Evolutionary conservation across 1,140 invertebrate species (phyloP), one percentile per base, ranked within the genome.

Genomic region (Phocides pigmalion): DNA sequence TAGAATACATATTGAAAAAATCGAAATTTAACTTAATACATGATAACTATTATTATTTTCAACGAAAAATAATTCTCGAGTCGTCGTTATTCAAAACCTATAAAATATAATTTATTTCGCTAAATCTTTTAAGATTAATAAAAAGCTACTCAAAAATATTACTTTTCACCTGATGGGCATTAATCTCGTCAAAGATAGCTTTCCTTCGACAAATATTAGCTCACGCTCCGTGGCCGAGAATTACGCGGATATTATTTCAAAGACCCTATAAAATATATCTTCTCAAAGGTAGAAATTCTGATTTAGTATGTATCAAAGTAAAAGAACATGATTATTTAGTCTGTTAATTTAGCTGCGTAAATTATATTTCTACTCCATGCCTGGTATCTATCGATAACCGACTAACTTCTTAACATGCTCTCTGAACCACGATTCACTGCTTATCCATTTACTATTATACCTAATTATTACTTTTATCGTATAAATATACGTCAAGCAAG

Each of bases 191-290:
- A 32, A 28, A 58, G 54, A 58, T 58, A 58, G 22, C 39, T 58
- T 58, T 14, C 41, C 54, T 58, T 58, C 22, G 22, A 46, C 54
- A 58, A 58, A 58, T 58, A 58, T 58, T 46, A 44, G 54, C 42
- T 58, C 25, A 58, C 41, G 41, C 11, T 28, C 41, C 41, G 8
- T 19, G 15, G 6, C 25, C 9, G 41, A 46, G 44, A 58, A 58
- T 58, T 58, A 58, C 42, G 25, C 16, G 25, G 25, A 58, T 44
- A 58, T 44, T 56, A 56, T 58, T 58, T 46, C 16, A 28, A 46
- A 32, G 41, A 14, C 8, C 17, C 20, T 9, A 11, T 15, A 19
- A 58, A 58, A 58, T 32, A 20, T 46, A 58, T n/a, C 16, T 12
- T 16, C 14, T 22, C 32, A 44, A 44, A 44, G 12, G 14, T 12